Base-by-base conservation (phyloP, 2,888 invertebrate species). In the Troides helena region DNA sequence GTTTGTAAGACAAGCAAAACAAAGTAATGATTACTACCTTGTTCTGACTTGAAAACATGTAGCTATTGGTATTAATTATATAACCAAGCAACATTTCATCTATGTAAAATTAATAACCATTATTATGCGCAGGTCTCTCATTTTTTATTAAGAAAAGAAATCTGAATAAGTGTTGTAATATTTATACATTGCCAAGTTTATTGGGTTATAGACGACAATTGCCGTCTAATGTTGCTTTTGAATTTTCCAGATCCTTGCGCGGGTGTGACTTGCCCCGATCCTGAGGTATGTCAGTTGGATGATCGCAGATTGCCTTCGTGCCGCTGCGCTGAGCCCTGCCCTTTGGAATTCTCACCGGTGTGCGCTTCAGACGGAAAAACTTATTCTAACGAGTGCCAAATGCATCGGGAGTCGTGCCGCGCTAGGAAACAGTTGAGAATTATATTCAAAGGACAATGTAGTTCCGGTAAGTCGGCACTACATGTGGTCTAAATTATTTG, bases 221-320 rank as follows among this genome's bases (percentile, higher is more conserved):
- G 5, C 18, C n/a, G 12, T 53, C 7, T 53, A 18, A 6, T 1
- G 18, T 53, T 62, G 23, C 25, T 58, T 12, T 53, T 30, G 62
- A 43, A 59, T 56, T 64, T 65, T 67, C 39, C 93, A 97, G 98
- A 98, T 93, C 98, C 98, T 4, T 98, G 98, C 85, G 94, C 95
- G 57, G 95, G 95, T 70, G 94, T 96, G 71, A 94, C 94, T 77
- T 98, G 98, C 86, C 94, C 95, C 14, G 95, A 96, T 76, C 96
- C 96, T 43, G 96, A 97, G 89, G 94, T 97, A 78, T 98, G 98
- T 87, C 97, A 97, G 85, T 90, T 98, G 82, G 96, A 97, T 89
- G 94, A 94, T 65, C 94, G 95, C 61, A 94, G 98, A 46, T 94
- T 95, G 74, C 96, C 98, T 0, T 94, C 94, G 69, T 98, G 98